Conservation (phyloP, 2,113 vertebrate species). For the Phasianus colchicus region DNA sequence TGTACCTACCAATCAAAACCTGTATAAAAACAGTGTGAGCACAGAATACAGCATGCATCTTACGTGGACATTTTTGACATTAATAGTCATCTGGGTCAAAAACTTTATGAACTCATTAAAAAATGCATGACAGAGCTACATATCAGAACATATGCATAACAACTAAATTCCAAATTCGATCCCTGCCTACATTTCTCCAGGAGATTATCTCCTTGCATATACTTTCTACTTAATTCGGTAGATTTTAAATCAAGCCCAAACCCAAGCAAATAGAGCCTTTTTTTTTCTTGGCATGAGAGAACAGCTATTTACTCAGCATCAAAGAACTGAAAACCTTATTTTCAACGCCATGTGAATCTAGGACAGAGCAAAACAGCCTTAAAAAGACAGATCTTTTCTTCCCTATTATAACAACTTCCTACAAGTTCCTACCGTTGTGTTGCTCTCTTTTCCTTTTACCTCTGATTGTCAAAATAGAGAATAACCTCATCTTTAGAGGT, state of each 20-base stretch:
- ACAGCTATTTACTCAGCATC: slow-evolving; percentile 1
- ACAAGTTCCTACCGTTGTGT: not conserved
- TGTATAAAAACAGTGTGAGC: no score
- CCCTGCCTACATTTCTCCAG: not conserved
- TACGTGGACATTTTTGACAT: not conserved
- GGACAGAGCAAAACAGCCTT: not conserved
- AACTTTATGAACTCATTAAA: not conserved
- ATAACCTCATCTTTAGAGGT: not conserved
- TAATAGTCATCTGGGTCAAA: not conserved
- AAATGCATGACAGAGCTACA: not conserved
- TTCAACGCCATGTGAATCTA: slow-evolving; percentile 11
- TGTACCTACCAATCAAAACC: not conserved
- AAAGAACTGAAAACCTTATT: not conserved
- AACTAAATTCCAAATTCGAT: not conserved
- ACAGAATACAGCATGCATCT: not conserved
- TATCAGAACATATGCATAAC: not conserved
- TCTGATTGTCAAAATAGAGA: not conserved
- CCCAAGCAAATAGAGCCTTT: not conserved
- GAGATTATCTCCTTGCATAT: not conserved
- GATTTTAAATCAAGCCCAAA: not conserved
- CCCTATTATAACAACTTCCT: not conserved
- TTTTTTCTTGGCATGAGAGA: not conserved
- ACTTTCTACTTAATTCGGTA: not conserved
- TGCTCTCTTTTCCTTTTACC: not conserved
- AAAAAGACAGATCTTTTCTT: not conserved